A percentile compares a stretch with the other conserved stretches of the same genome.
phyloP scores from a whole-genome alignment of 2,888 invertebrate species.

The Phengaris alcon region DNA sequence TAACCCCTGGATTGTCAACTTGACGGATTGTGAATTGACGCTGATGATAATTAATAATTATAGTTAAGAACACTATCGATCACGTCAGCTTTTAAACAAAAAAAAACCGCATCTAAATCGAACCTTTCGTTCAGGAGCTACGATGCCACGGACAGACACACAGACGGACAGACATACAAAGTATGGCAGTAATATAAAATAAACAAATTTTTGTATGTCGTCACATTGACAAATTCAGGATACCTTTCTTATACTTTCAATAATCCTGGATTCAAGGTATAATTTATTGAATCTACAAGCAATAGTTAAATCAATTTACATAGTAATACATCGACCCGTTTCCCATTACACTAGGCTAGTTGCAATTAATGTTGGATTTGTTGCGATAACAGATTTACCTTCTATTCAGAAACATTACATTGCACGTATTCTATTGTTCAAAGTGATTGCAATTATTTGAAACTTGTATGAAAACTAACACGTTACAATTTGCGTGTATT shows the following conservation, averaged over 20 bases:
- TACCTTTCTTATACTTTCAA: not conserved
- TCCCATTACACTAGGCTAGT: constrained; percentile 24
- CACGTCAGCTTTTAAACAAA: too few species aligned
- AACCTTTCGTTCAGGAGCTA: too few species aligned
- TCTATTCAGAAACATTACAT: constrained; percentile 7
- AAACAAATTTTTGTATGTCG: not conserved
- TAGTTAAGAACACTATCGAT: too few species aligned
- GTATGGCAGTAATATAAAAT: too few species aligned
- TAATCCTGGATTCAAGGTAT: not conserved
- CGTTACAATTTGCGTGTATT: not conserved
- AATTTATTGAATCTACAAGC: constrained; percentile 13
- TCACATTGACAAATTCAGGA: not conserved
- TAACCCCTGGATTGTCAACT: too few species aligned
- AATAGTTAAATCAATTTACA: constrained; percentile 30
- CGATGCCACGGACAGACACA: too few species aligned
- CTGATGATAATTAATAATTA: too few species aligned
- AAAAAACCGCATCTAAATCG: too few species aligned
- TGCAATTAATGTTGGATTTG: constrained; percentile 29
- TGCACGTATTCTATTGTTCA: constrained; percentile 4
- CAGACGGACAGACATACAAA: too few species aligned
- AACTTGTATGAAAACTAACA: not conserved
- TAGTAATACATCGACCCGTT: constrained; percentile 18
- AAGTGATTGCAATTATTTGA: not conserved
- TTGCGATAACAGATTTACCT: constrained; percentile 12
- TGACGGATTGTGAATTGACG: too few species aligned